Base-by-base conservation (phyloP, 2,113 vertebrate species). In the Mola mola region DNA sequence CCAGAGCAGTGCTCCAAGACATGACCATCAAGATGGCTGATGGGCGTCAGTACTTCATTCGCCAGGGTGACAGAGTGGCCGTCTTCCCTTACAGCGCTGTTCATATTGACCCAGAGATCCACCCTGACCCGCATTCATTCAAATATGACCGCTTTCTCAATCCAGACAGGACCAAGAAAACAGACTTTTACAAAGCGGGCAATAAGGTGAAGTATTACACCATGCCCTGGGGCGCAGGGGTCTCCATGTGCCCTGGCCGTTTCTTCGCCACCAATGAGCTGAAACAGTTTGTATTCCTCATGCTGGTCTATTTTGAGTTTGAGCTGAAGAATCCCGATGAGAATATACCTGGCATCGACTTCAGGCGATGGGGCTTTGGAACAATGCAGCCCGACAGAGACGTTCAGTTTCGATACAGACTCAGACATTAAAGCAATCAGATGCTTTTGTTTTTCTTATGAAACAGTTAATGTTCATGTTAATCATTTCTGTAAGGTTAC, bases 161-260 rank as follows among this genome's bases (percentile, higher is more conserved):
- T 20, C 72, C 91, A 0, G 82, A 94, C 0, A 91, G 95, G 16
- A 92, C 62, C 81, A 94, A 76, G 62, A 98, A 94, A 42, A 89
- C 90, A 0, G 84, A 93, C n/a, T 99, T 99, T 83, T 95, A 91
- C 78, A 98, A 93, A 74, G 73, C 72, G 0, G 96, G 95, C 9
- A 94, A 91, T 70, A 95, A 84, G 66, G 72, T 97, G 58, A 96
- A 94, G 61, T 94, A 93, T 20, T 93, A 90, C 82, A 95, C 1
- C 85, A 96, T 99, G 96, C 96, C 96, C 0, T 99, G 95, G 95
- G 95, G 96, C 0, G 92, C 93, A 0, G 95, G 96, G 0, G 64
- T 91, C 22, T 94, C 93, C 58, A 95, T 92, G 66, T 99, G 96
- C 29, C 95, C 96, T 0, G 96, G 97, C 0, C 85, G 96, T 1